A percentile compares a stretch with the other conserved stretches of the same genome.
These are phyloP conservation scores for Genyomyrus donnyi DNA, from an alignment of 2,113 vertebrate genomes.

Conservation along the genomic window DNA sequence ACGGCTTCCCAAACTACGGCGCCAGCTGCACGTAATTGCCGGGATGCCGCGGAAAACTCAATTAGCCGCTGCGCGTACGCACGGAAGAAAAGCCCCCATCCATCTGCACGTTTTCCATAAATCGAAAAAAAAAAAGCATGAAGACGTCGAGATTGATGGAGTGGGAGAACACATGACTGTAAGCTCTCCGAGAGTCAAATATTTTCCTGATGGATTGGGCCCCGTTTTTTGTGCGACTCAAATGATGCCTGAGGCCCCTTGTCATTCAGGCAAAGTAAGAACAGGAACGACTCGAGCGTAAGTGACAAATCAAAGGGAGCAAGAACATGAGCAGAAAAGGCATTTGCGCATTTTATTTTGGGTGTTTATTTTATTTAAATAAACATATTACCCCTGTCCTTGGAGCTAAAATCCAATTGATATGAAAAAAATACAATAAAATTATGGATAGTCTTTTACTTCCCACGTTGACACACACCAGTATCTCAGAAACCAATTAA, in stretches of 20 bases:
- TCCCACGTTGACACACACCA: not conserved
- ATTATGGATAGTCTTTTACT: not conserved
- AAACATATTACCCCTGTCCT: not conserved
- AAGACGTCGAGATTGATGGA: not conserved
- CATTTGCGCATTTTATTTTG: not conserved
- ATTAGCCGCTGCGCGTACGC: not conserved
- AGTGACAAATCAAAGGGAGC: not conserved
- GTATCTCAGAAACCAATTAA: not conserved
- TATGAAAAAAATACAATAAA: not conserved
- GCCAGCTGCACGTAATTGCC: not conserved
- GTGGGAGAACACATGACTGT: not conserved
- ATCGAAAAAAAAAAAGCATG: not conserved
- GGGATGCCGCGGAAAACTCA: not conserved
- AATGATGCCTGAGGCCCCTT: not conserved
- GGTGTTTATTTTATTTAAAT: not conserved
- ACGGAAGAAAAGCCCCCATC: not conserved
- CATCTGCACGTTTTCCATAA: not conserved
- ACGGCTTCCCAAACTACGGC: not conserved
- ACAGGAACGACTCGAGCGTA: not conserved
- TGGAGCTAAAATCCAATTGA: not conserved
- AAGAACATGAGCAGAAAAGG: not conserved
- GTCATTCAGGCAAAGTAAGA: not conserved
- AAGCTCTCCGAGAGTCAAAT: not conserved
- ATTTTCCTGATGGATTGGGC: conserved; percentile 3
- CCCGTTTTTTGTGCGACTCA: not conserved